Conservation (phyloP, 2,113 vertebrate genomes). For the Arvicanthis niloticus region DNA sequence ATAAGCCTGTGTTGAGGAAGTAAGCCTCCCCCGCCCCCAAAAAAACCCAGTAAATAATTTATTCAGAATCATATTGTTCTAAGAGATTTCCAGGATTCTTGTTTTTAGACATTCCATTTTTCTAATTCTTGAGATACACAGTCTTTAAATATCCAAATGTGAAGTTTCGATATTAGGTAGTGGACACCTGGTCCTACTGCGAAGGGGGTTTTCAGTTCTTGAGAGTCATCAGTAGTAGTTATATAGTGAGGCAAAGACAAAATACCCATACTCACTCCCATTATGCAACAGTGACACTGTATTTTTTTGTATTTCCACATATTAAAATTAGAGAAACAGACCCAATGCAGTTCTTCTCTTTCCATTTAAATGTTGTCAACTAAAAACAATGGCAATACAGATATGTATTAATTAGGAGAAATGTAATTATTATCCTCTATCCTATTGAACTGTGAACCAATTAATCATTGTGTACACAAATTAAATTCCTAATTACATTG, state of each 20-base stretch:
- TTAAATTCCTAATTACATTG: neutral
- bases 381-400: neutral
- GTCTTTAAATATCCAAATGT: neutral
- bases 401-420: neutral
- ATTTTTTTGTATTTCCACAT: neutral
- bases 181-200: rapidly evolving
- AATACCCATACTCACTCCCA: neutral
- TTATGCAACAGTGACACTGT: neutral
- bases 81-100: neutral
- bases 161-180: no score
- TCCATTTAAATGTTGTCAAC: neutral
- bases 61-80: no score
- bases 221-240: no score
- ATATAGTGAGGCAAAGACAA: rapidly evolving
- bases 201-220: no score
- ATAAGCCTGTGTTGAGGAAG: rapidly evolving
- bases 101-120: neutral
- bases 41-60: neutral
- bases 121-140: neutral
- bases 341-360: rapidly evolving
- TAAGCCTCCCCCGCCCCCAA: neutral
- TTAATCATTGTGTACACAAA: neutral
- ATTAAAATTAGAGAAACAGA: neutral
- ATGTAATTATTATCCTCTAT: neutral
- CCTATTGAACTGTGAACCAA: neutral